A percentile compares a stretch with the other conserved stretches of the same genome.
These are phyloP conservation scores for Stichodactyla mertensii DNA, from an alignment of 64 coral and sea anemone species.

Conservation along the genomic window DNA sequence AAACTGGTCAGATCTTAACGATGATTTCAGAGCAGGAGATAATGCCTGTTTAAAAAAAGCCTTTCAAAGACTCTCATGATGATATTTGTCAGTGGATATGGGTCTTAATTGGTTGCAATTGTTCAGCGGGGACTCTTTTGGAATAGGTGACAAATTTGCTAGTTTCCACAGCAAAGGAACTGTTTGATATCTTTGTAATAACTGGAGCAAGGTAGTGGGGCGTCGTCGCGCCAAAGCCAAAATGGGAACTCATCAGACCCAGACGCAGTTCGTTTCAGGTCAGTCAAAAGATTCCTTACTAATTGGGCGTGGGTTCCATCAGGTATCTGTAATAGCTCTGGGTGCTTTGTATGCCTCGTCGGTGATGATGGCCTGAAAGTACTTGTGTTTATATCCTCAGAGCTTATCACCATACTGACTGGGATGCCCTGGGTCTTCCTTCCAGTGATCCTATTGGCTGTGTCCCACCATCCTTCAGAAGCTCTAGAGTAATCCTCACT, in stretches of 20 bases:
- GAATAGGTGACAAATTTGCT: slow-evolving; percentile 10
- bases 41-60: neutral
- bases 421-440: slow-evolving; percentile 15
- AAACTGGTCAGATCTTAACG: neutral
- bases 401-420: slow-evolving; percentile 35
- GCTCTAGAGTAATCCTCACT: slow-evolving; percentile 9
- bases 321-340: slow-evolving; percentile 22
- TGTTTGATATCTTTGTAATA: slow-evolving; percentile 7
- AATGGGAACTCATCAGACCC: slow-evolving; percentile 26
- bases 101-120: neutral
- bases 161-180: slow-evolving; percentile 19
- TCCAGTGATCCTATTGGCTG: slow-evolving; percentile 33
- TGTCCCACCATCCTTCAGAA: slow-evolving; percentile 43
- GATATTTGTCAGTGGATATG: slow-evolving; percentile 15
- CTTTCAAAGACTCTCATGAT: slow-evolving; percentile 13
- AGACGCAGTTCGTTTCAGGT: neutral
- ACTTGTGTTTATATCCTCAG: slow-evolving; percentile 34
- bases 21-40: neutral
- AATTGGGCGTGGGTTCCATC: slow-evolving; percentile 7
- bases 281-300: slow-evolving; percentile 14
- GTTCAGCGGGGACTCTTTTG: neutral
- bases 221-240: slow-evolving; percentile 32
- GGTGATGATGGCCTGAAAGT: slow-evolving; percentile 49
- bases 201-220: slow-evolving; percentile 39
- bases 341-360: slow-evolving; percentile 39